These are phyloP conservation scores for Smutsia temminckii DNA, from an alignment of 2,797 vertebrate species.

Conservation along the genomic window DNA sequence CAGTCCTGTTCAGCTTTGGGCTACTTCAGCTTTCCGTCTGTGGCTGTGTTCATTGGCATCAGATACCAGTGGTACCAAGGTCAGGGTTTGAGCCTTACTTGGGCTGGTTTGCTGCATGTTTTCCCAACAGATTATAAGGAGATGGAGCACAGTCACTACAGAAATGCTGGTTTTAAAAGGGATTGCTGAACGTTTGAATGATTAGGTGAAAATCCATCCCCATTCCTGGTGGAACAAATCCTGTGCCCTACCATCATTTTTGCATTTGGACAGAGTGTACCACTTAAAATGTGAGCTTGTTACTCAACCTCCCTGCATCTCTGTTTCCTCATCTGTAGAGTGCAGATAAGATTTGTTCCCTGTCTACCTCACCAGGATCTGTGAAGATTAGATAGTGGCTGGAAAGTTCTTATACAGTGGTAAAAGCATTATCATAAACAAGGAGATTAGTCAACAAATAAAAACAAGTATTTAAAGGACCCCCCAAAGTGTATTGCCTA, in stretches of 20 bases:
- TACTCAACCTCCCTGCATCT: slow-evolving; percentile 49
- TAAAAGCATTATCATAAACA: slow-evolving; percentile 65
- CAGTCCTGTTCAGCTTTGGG: background rate
- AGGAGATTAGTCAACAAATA: slow-evolving; percentile 65
- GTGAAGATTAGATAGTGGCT: slow-evolving; percentile 77
- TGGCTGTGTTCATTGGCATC: background rate
- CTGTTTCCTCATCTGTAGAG: slow-evolving; percentile 75
- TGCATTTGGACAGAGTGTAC: background rate
- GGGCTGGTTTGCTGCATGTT: background rate
- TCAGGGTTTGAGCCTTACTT: background rate
- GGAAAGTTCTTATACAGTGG: slow-evolving; percentile 69
- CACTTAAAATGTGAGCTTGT: slow-evolving; percentile 39
- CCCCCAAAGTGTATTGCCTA: slow-evolving; percentile 11
- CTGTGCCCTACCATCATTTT: background rate
- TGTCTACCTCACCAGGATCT: slow-evolving; percentile 73
- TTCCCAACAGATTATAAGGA: background rate
- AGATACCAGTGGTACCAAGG: background rate
- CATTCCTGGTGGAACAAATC: slow-evolving; percentile 27
- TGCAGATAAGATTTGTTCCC: slow-evolving; percentile 74
- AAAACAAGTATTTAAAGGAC: slow-evolving; percentile 48
- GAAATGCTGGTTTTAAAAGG: background rate
- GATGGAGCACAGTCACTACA: background rate
- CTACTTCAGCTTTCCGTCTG: background rate
- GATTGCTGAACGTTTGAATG: background rate
- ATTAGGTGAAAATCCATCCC: slow-evolving; percentile 14